Evolutionary conservation across 2,888 invertebrate species (phyloP).

Genomic region (Galeopsomyia nigrocyanea): DNA sequence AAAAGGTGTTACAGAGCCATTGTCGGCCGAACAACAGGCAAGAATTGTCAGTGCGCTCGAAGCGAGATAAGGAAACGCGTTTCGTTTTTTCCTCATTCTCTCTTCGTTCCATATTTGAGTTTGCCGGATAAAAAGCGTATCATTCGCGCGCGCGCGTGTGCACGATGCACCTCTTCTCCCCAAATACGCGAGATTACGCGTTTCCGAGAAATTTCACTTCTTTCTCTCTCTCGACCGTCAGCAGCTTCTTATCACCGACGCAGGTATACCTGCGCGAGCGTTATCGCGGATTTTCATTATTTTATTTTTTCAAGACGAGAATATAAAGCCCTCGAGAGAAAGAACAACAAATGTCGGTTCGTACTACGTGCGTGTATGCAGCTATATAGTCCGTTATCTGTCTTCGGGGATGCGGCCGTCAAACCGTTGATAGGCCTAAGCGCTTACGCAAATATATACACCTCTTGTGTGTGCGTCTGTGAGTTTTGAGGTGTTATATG

Average conservation of each 20-base stretch:
- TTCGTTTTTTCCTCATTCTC: background rate
- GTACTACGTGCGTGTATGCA: no score
- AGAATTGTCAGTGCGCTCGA: no score
- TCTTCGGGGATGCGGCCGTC: background rate
- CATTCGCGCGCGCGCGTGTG: conserved; percentile 33
- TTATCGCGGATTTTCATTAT: conserved; percentile 40
- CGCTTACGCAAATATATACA: conserved; percentile 20
- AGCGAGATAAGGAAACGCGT: background rate
- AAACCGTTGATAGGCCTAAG: conserved; percentile 24
- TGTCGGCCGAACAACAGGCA: no score
- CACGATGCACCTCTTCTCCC: conserved; percentile 13
- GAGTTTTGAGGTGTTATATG: background rate
- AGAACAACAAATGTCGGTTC: conserved; percentile 4
- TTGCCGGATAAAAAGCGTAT: conserved; percentile 33
- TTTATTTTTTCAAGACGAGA: background rate
- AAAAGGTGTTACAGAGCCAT: no score
- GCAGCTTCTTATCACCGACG: conserved; percentile 21
- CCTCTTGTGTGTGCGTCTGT: conserved; percentile 4
- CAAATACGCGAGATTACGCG: conserved; percentile 30
- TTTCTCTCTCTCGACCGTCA: conserved; percentile 4
- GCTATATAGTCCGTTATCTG: no score
- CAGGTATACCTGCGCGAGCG: conserved; percentile 10
- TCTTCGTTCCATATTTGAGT: conserved; percentile 33
- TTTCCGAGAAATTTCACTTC: conserved; percentile 25
- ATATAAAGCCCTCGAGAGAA: conserved; percentile 5